Conservation (phyloP, 1,140 invertebrate genomes). For the Drosophila pandora region DNA sequence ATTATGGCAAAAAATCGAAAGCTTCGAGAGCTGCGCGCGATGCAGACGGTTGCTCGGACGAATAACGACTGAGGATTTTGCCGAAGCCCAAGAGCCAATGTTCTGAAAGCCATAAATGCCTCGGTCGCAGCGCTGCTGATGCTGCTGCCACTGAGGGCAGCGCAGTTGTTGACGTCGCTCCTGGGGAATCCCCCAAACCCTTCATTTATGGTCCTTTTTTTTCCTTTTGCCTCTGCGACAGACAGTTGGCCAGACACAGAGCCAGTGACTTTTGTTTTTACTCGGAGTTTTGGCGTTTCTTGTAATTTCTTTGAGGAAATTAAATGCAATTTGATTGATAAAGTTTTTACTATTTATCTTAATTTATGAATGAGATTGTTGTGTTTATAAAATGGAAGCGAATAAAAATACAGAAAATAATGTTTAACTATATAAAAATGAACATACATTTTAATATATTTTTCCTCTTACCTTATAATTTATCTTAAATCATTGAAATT, state of each 20-base stretch:
- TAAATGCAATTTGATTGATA: slow-evolving; percentile 34
- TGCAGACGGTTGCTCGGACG: slow-evolving; percentile 72
- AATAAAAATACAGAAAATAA: too few relatives aligned
- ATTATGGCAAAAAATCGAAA: slow-evolving; percentile 6
- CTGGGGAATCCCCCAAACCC: slow-evolving; percentile 55
- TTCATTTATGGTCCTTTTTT: slow-evolving; percentile 3
- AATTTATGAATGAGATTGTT: too few relatives aligned
- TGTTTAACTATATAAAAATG: too few relatives aligned
- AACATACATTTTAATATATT: too few relatives aligned
- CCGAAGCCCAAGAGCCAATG: slow-evolving; percentile 57
- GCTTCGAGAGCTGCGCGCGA: slow-evolving; percentile 62
- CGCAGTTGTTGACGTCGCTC: slow-evolving; percentile 12
- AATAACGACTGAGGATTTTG: slow-evolving; percentile 63
- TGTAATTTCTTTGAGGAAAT: not conserved
- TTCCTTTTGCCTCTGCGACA: not conserved
- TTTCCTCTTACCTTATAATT: too few relatives aligned
- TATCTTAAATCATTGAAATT: too few relatives aligned
- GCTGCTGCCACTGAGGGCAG: slow-evolving; percentile 26
- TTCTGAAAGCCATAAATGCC: slow-evolving; percentile 24
- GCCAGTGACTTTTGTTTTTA: slow-evolving; percentile 32
- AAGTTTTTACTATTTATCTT: slow-evolving; percentile 5
- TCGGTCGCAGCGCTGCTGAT: slow-evolving; percentile 29
- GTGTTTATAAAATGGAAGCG: too few relatives aligned
- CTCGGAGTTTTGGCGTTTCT: slow-evolving; percentile 1
- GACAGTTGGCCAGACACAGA: slow-evolving; percentile 17